Evolutionary conservation across 2,113 vertebrate genomes (phyloP).

Genomic region (Clarias gariepinus): DNA sequence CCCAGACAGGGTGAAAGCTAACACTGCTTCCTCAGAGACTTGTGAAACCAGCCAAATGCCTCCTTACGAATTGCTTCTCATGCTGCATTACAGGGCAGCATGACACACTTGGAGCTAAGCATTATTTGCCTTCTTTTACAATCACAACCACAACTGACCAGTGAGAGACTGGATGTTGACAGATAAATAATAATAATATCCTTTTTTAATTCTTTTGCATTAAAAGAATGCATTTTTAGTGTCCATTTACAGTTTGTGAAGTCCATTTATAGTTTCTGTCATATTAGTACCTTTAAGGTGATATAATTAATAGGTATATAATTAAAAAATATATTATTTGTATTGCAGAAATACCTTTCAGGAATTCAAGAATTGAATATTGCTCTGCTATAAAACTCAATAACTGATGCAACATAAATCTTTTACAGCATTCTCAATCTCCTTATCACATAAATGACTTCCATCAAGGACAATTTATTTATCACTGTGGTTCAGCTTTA

Average conservation of each 20-base stretch:
- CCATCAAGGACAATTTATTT: slow-evolving; percentile 13
- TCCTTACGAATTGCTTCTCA: not conserved
- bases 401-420: slow-evolving; percentile 6
- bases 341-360: not conserved
- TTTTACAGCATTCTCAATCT: not conserved
- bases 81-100: not conserved
- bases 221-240: not conserved
- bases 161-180: not conserved
- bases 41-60: not conserved
- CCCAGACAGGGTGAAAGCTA: not conserved
- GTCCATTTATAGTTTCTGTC: too few species aligned
- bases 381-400: not conserved
- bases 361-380: not conserved
- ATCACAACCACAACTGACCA: not conserved
- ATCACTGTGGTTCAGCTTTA: not conserved
- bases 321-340: not conserved
- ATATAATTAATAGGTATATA: not conserved
- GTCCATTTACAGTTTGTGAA: not conserved
- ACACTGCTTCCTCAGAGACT: not conserved
- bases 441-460: slow-evolving; percentile 8
- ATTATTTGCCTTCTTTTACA: not conserved
- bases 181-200: not conserved
- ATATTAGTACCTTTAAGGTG: not conserved
- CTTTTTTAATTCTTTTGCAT: too few species aligned
- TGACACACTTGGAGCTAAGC: not conserved